Evolutionary conservation across 2,113 vertebrate species (phyloP).

Genomic region (Burhinus oedicnemus): DNA sequence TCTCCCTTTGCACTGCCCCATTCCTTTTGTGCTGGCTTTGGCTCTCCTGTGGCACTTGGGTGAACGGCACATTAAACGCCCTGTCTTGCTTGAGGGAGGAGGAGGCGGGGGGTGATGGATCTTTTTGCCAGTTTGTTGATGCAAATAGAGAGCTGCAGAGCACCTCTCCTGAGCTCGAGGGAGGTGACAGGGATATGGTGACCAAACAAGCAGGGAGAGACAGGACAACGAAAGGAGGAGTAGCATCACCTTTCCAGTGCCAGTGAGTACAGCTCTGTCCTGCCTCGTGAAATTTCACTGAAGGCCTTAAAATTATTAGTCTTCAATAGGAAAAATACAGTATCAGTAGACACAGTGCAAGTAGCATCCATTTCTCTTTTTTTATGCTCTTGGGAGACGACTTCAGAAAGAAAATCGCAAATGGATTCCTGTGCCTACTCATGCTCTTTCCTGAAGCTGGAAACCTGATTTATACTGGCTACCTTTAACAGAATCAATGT

Average conservation of each 20-base stretch:
- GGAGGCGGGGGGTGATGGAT: neutral
- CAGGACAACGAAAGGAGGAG: rapidly evolving
- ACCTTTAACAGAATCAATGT: neutral
- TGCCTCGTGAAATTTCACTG: neutral
- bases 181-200: neutral
- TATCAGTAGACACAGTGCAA: neutral
- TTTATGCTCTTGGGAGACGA: neutral
- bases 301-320: neutral
- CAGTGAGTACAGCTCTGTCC: neutral
- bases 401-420: neutral
- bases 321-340: neutral
- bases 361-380: neutral
- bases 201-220: neutral
- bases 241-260: neutral
- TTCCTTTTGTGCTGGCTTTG: neutral
- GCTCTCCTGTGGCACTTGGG: neutral
- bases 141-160: neutral
- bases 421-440: neutral
- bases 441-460: neutral
- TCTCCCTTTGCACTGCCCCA: neutral
- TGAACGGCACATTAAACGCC: rapidly evolving
- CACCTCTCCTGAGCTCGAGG: neutral
- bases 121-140: neutral
- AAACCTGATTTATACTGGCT: neutral
- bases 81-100: neutral